Evolutionary conservation across 2,797 vertebrate species (phyloP).

Genomic region (Dipus sagitta): DNA sequence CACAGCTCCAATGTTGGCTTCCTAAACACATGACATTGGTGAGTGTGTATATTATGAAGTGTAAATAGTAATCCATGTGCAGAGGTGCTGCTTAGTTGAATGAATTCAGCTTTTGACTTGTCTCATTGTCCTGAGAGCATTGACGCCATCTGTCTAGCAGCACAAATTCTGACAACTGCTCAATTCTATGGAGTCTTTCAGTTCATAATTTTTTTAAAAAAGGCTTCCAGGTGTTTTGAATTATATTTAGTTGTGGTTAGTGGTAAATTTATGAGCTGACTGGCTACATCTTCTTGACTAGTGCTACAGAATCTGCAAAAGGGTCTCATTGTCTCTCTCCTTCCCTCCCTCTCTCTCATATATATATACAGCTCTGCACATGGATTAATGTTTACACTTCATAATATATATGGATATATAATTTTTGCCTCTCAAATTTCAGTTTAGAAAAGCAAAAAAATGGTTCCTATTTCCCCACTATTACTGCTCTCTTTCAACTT

Average conservation of each 20-base stretch:
- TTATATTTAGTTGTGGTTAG: constrained; percentile 70
- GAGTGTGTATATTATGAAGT: constrained; percentile 54
- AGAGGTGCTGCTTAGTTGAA: constrained; percentile 57
- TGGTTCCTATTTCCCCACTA: not conserved
- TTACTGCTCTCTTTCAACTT: constrained; percentile 30
- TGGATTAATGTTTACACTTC: constrained; percentile 59
- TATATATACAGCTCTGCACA: constrained; percentile 34
- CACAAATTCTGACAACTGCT: constrained; percentile 53
- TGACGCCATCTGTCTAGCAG: constrained; percentile 69
- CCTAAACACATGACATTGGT: constrained; percentile 53
- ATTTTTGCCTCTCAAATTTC: constrained; percentile 34
- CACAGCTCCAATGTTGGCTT: constrained; percentile 33
- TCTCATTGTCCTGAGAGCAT: constrained; percentile 66
- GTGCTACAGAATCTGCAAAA: constrained; percentile 50
- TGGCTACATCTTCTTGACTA: constrained; percentile 66
- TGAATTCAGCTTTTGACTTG: constrained; percentile 78
- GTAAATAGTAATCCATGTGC: constrained; percentile 68
- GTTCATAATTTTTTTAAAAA: constrained; percentile 62
- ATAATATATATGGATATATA: not conserved
- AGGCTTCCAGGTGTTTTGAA: constrained; percentile 71
- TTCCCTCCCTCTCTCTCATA: not conserved
- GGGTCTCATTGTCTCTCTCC: not conserved
- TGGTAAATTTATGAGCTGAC: constrained; percentile 48
- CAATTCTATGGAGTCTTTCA: constrained; percentile 70
- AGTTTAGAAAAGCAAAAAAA: constrained; percentile 60